A percentile compares a stretch with the other conserved stretches of the same genome.
Conservation (phyloP, 2,797 vertebrate species). For the Nyctalus aviator region DNA sequence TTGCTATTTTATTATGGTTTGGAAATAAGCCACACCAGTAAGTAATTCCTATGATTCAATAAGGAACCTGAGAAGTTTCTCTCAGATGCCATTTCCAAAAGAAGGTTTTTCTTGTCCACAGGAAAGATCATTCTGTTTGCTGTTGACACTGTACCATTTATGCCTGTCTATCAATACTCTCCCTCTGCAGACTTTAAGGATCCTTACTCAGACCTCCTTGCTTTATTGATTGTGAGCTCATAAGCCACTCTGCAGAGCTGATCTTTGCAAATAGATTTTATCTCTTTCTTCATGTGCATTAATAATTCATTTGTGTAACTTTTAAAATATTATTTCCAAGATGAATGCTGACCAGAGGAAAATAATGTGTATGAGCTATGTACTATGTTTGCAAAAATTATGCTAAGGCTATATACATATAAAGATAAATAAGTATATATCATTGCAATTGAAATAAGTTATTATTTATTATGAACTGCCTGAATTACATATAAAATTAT, state of each 20-base stretch:
- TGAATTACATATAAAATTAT: not conserved
- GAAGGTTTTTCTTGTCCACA: not conserved
- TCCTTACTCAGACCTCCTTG: not conserved
- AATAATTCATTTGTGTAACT: constrained; percentile 40
- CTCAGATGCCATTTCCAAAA: not conserved
- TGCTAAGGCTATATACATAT: not conserved
- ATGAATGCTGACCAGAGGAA: not conserved
- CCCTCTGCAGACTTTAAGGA: not conserved
- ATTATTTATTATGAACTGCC: not conserved
- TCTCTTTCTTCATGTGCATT: not conserved
- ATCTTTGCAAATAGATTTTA: not conserved
- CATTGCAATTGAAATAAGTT: not conserved
- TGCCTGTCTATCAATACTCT: not conserved
- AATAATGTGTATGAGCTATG: not conserved
- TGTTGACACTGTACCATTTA: no score
- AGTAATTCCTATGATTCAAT: not conserved
- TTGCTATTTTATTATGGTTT: not conserved
- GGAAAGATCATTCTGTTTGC: not conserved
- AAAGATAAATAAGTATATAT: not conserved
- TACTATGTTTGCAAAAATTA: not conserved
- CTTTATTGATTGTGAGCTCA: not conserved
- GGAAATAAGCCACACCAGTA: not conserved
- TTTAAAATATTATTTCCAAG: constrained; percentile 9
- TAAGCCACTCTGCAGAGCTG: not conserved
- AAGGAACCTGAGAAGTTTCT: not conserved